phyloP scores from a whole-genome alignment of 2,797 vertebrate genomes.

The Sparidentex hasta region DNA sequence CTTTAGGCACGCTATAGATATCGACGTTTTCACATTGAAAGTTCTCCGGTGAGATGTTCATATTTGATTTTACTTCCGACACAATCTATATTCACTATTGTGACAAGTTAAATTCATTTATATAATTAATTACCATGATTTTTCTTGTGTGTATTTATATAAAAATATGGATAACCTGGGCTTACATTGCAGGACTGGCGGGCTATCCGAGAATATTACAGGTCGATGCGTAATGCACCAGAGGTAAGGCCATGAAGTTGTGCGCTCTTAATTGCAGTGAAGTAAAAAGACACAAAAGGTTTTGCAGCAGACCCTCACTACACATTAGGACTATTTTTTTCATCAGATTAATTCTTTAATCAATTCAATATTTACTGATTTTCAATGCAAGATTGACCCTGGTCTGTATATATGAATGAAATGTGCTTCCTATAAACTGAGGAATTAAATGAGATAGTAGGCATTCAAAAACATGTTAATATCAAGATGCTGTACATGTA shows the following conservation, averaged over 20 bases:
- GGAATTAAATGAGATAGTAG: neutral
- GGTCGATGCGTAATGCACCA: no score
- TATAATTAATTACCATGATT: neutral
- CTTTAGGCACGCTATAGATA: no score
- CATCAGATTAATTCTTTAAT: no score
- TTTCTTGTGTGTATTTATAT: neutral
- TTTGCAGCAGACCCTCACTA: no score
- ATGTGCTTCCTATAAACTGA: neutral
- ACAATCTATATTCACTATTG: neutral
- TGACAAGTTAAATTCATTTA: neutral
- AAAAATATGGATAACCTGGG: neutral
- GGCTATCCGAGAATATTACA: fast-evolving
- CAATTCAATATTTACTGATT: no score
- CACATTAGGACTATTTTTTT: no score
- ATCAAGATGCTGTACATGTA: neutral
- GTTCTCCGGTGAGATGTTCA: neutral
- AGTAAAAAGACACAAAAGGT: no score
- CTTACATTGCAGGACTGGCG: fast-evolving
- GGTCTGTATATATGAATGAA: no score
- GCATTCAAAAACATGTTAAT: neutral
- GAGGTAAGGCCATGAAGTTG: no score
- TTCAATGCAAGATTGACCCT: neutral
- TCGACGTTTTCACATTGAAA: no score
- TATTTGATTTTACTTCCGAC: constrained; percentile 8
- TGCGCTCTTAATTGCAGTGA: no score